Conservation (phyloP, 2,113 vertebrate genomes). For the Terrapene triunguis region DNA sequence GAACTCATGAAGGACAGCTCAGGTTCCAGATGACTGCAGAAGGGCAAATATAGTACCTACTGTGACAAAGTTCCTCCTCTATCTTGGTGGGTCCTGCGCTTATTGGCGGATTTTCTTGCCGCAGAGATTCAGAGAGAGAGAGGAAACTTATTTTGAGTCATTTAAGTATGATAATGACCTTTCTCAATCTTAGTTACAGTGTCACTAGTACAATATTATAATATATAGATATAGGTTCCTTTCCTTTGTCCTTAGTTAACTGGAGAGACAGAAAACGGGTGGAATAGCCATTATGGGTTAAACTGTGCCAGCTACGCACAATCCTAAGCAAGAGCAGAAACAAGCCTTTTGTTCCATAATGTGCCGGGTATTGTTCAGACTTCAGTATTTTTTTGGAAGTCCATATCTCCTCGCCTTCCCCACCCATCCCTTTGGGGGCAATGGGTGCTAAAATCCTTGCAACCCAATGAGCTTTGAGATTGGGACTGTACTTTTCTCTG, state of each 20-base stretch:
- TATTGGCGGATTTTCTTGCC: too few relatives aligned
- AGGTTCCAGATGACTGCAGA: too few relatives aligned
- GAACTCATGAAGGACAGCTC: too few relatives aligned
- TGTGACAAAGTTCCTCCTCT: too few relatives aligned
- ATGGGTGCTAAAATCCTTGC: neutral
- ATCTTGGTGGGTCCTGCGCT: too few relatives aligned
- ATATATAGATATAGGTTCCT: neutral
- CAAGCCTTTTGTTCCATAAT: neutral
- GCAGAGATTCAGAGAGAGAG: neutral
- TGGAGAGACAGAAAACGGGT: neutral
- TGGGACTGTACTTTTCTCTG: neutral
- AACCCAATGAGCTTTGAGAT: neutral
- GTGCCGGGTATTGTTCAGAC: neutral
- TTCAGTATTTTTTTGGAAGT: neutral
- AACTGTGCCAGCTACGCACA: neutral
- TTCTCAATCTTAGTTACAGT: constrained; percentile 62
- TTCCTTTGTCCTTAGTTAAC: constrained; percentile 41
- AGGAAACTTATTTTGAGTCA: constrained; percentile 39
- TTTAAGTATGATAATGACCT: constrained; percentile 8
- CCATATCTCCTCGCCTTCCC: neutral
- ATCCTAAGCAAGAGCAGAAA: neutral
- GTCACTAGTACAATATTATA: constrained; percentile 51
- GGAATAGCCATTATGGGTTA: neutral
- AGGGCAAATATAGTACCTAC: too few relatives aligned
- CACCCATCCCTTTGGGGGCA: neutral